Evolutionary conservation across 2,888 invertebrate genomes (phyloP), one percentile per base, ranked within the genome.

Genomic region (Cenopis cana): DNA sequence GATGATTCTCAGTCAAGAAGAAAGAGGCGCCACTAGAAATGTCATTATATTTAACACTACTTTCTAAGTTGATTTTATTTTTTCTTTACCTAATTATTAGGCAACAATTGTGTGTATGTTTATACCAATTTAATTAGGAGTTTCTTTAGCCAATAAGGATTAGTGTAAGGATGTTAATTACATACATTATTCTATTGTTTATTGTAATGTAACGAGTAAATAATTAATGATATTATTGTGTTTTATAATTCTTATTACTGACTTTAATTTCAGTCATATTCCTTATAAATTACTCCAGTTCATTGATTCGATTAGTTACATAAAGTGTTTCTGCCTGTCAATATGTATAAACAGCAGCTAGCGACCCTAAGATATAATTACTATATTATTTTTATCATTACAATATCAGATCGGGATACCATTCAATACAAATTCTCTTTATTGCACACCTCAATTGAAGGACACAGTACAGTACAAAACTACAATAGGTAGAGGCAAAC

Each of bases 1-100:
- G 64, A 57, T 18, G 49, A 65, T 8, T 41, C 64, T 41, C 52
- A 18, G n/a, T 12, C 41, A 29, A 65, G 57, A 18, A 69, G 65
- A 14, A 68, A 24, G 5, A 64, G 64, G 20, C 41, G 33, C 1
- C 57, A 20, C 20, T 69, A 69, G 50, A 24, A 24, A 24, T 14
- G 14, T 3, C 14, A 41, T 41, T 4, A 41, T 46, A n/a, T 46
- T 46, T 46, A 46, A n/a, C 6, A 46, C 46, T 41, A 12, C 24
- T n/a, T n/a, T 20, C 9, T 55, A 6, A 14, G 6, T 29, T 29
- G 8, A 20, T 29, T 61, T 20, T 29, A 17, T 33, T 61, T 17
- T 29, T 61, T 33, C 50, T 11, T 17, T 61, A 18, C 61, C 50
- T 50, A 33, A 46, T 24, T 55, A 14, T 20, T 18, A 52, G 14